Base-by-base conservation (phyloP, 2,888 invertebrate species). In the Acanthosepion pharaonis region DNA sequence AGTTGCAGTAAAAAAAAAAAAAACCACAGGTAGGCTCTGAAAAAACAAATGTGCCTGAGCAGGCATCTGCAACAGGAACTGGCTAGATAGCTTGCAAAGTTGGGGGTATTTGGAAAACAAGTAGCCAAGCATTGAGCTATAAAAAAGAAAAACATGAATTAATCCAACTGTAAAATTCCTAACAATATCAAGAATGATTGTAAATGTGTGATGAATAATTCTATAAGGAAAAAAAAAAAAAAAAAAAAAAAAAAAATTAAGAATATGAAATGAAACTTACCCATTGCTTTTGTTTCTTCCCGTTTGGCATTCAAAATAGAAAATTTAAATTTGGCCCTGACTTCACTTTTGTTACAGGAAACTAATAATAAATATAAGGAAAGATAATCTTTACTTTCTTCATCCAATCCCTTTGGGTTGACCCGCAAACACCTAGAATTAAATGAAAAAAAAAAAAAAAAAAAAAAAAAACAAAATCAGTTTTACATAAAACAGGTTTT, bases 211-310 rank as follows among this genome's bases (percentile, higher is more conserved):
- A 42, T 42, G 42, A 42, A 2, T 42, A 42, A 11, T 51, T 6
- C 51, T 51, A 51, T 51, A 51, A 51, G 28, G 0, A 25, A 5
- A 64, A 5, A 0, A 64, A 25, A 25, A 25, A 25, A 0, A 64
- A 25, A 25, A 64, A 64, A 25, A 6, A 64, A 64, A 64, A 25
- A 25, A 64, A 64, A n/a, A n/a, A n/a, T n/a, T n/a, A n/a, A 64
- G 15, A n/a, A n/a, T n/a, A 78, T n/a, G n/a, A 55, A 48, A 23
- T 91, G 91, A 28, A 51, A 95, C 98, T 98, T 97, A 98, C 99
- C 99, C 99, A 99, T 99, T 96, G 99, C 99, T 98, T 99, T 99
- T 97, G 99, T 99, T 98, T 99, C 99, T 98, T 99, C 99, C 97
- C 99, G 98, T 98, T 99, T 99, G 97, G 99, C 99, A 98, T 99